Evolutionary conservation across 2,113 vertebrate genomes (phyloP).

Genomic region (Phylloscopus trochiloides): DNA sequence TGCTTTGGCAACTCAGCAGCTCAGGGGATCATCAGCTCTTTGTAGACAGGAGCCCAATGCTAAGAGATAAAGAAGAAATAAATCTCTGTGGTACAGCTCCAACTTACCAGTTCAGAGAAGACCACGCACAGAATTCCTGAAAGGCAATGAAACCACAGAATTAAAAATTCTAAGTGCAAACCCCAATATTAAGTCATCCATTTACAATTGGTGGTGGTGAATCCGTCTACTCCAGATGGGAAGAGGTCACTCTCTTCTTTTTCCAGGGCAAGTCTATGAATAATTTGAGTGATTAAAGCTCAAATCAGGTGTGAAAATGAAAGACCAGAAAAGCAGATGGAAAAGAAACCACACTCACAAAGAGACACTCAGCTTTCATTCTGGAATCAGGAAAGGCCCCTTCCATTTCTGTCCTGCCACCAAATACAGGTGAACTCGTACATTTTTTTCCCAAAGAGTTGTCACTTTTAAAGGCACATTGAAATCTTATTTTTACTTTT

Average conservation of each 20-base stretch:
- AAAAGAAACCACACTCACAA: background rate
- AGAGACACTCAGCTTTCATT: background rate
- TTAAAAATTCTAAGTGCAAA: background rate
- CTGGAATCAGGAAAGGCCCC: background rate
- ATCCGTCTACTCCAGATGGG: conserved; percentile 37
- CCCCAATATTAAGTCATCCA: conserved; percentile 26
- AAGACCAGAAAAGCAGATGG: background rate
- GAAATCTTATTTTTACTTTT: conserved; percentile 51
- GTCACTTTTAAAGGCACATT: conserved; percentile 18
- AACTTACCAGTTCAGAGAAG: background rate
- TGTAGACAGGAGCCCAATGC: background rate
- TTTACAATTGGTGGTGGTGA: conserved; percentile 26
- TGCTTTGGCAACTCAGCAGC: background rate
- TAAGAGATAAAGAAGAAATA: background rate
- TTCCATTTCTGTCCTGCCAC: background rate
- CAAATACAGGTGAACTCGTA: background rate
- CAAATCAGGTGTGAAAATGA: conserved; percentile 45
- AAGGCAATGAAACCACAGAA: background rate
- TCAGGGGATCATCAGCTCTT: background rate
- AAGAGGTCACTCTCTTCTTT: conserved; percentile 43
- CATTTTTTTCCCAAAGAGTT: background rate
- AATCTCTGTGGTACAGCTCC: background rate
- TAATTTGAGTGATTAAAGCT: conserved; percentile 54
- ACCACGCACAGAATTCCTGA: background rate
- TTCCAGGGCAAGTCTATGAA: conserved; percentile 52